Conservation (phyloP, 2,797 vertebrate species). For the Arctocebus calabarensis region DNA sequence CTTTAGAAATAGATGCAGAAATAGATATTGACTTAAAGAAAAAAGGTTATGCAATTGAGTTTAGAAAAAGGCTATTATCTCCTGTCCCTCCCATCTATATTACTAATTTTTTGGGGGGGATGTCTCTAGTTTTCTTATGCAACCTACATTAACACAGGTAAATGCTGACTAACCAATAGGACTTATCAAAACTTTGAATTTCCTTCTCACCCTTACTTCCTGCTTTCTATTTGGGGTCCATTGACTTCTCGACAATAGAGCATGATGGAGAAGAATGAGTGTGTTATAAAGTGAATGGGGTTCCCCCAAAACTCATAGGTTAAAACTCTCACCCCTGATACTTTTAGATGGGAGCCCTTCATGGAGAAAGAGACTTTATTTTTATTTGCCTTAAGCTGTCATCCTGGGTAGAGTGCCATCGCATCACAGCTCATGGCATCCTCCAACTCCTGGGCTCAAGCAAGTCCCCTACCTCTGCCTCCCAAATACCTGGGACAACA, state of each 20-base stretch:
- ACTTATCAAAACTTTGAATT: background rate
- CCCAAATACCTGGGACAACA: no score
- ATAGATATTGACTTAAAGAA: background rate
- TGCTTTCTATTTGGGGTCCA: background rate
- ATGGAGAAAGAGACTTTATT: background rate
- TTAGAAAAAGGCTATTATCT: background rate
- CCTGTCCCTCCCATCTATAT: background rate
- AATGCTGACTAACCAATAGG: background rate
- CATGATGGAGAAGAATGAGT: background rate
- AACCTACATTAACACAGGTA: background rate
- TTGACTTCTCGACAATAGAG: slow-evolving; percentile 16
- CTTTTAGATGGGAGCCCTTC: background rate
- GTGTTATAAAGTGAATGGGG: background rate
- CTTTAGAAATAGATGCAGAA: background rate
- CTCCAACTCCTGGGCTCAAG: no score
- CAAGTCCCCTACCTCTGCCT: no score
- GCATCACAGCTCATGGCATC: no score
- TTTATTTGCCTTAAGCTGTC: no score
- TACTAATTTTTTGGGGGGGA: background rate
- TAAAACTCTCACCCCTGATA: background rate
- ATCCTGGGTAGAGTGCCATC: no score
- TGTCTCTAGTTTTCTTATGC: background rate
- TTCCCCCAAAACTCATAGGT: background rate
- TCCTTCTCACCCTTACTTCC: background rate
- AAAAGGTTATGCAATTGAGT: background rate